These are phyloP conservation scores for Panagrolaimus sp. DNA, from an alignment of 1,140 invertebrate genomes.

Conservation along the genomic window DNA sequence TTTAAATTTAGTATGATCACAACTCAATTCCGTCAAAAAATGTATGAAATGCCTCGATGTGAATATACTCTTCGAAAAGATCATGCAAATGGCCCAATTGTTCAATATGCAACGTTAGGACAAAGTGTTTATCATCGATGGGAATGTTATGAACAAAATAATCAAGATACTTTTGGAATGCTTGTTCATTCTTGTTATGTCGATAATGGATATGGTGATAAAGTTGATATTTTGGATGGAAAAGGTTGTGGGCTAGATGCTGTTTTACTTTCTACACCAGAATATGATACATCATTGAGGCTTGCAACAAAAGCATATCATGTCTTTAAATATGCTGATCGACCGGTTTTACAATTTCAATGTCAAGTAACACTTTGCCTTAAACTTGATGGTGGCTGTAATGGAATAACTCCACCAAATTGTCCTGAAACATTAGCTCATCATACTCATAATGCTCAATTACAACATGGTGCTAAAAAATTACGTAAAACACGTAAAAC, in stretches of 20 bases:
- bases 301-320: constrained; percentile 53
- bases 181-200: constrained; percentile 57
- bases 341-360: constrained; percentile 57
- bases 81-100: constrained; percentile 51
- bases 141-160: constrained; percentile 52
- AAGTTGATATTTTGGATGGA: constrained; percentile 50
- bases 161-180: constrained; percentile 57
- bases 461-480: constrained; percentile 17
- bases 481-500: constrained; percentile 14
- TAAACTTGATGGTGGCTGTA: constrained; percentile 55
- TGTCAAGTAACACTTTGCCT: constrained; percentile 57
- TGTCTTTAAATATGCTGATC: constrained; percentile 57
- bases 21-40: constrained; percentile 55
- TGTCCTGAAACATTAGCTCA: constrained; percentile 45
- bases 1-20: constrained; percentile 53
- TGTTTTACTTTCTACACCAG: constrained; percentile 51
- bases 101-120: constrained; percentile 53
- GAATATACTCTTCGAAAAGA: constrained; percentile 56
- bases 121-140: constrained; percentile 56
- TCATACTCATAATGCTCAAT: constrained; percentile 26
- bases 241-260: constrained; percentile 53
- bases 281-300: constrained; percentile 46
- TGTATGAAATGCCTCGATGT: constrained; percentile 56
- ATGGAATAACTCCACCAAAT: constrained; percentile 53
- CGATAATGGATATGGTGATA: constrained; percentile 55